Percentiles rank a stretch among this genome's conserved stretches.
These are phyloP conservation scores for Imbricaverruca yamaguchii DNA, from an alignment of 2,888 invertebrate genomes.

Conservation along the genomic window DNA sequence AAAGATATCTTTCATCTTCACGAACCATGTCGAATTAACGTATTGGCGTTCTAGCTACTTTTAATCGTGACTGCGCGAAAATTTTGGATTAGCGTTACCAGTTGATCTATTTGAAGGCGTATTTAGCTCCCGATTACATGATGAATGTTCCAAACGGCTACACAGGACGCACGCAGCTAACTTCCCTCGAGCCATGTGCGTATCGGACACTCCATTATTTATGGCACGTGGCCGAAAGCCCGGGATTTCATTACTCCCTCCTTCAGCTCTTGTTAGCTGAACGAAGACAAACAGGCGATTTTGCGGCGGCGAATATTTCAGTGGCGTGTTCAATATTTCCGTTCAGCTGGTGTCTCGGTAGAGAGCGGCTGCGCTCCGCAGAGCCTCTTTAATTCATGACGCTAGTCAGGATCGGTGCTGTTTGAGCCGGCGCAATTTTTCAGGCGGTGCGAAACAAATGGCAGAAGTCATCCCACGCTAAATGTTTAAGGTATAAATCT, in stretches of 20 bases:
- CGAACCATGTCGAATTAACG: no score
- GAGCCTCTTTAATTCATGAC: background rate
- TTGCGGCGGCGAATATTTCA: background rate
- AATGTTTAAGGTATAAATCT: background rate
- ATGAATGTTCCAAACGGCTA: no score
- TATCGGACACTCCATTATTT: no score
- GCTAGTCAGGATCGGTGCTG: background rate
- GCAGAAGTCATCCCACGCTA: background rate
- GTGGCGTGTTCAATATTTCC: background rate
- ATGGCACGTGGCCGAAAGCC: no score
- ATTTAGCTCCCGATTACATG: no score
- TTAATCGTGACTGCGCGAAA: no score
- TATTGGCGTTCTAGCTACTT: no score
- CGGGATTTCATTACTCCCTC: background rate
- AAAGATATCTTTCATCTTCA: no score
- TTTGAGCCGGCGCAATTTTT: background rate
- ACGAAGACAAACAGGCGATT: background rate
- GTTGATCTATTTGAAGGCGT: no score
- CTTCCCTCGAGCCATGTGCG: no score
- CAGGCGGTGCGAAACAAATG: background rate
- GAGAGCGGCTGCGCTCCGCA: background rate
- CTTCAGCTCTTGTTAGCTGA: background rate
- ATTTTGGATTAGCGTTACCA: no score
- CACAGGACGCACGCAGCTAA: no score
- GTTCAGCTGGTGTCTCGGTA: background rate